Evolutionary conservation across 2,888 invertebrate genomes (phyloP).

Genomic region (Phortica magna): DNA sequence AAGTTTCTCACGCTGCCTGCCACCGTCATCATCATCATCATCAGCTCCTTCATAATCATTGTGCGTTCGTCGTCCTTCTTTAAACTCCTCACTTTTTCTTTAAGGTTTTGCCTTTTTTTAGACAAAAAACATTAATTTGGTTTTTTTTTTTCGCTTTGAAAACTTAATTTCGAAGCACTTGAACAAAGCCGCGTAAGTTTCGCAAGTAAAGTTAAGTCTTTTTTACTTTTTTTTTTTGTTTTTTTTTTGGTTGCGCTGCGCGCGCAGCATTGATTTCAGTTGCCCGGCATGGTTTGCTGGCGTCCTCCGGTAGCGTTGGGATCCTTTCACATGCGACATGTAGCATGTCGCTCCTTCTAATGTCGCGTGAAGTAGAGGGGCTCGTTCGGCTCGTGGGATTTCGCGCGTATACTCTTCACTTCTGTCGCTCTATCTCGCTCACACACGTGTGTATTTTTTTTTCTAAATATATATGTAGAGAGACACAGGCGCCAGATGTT

Average conservation of each 20-base stretch:
- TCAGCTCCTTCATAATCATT: no score
- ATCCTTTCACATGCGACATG: background rate
- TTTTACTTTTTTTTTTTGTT: background rate
- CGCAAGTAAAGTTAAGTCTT: background rate
- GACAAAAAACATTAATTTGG: background rate
- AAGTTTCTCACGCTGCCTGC: slow-evolving; percentile 30
- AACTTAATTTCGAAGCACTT: slow-evolving; percentile 5
- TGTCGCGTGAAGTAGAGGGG: slow-evolving; percentile 56
- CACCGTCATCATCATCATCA: background rate
- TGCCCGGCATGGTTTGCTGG: slow-evolving; percentile 35
- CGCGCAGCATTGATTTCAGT: slow-evolving; percentile 31
- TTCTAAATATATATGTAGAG: slow-evolving; percentile 34
- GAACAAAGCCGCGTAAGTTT: background rate
- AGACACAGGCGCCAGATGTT: slow-evolving; percentile 69
- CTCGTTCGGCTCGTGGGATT: slow-evolving; percentile 45
- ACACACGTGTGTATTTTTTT: slow-evolving; percentile 9
- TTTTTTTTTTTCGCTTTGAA: background rate
- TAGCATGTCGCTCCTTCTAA: slow-evolving; percentile 2
- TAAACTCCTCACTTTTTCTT: background rate
- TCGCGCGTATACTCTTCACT: background rate
- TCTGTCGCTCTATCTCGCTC: slow-evolving; percentile 32
- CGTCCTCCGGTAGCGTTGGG: slow-evolving; percentile 2
- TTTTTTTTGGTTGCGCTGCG: slow-evolving; percentile 9
- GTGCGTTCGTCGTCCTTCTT: background rate
- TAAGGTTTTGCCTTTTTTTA: slow-evolving; percentile 10